phyloP scores from a whole-genome alignment of 2,888 invertebrate genomes.

The Lasioglossum oenotherae region DNA sequence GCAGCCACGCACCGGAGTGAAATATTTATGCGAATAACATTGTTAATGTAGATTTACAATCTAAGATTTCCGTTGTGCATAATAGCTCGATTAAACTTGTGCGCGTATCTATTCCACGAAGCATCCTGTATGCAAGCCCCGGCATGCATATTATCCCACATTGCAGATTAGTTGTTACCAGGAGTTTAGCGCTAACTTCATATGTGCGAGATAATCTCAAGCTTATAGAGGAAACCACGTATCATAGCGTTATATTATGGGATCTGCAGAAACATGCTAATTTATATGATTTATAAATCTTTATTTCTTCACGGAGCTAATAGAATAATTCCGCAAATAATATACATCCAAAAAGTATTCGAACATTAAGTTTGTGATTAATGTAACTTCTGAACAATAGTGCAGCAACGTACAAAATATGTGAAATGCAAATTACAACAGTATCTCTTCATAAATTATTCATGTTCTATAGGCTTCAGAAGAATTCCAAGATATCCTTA shows the following conservation, averaged over 20 bases:
- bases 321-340: neutral
- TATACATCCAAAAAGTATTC: neutral
- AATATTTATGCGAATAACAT: conserved; percentile 13
- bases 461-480: too few species aligned
- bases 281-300: conserved; percentile 20
- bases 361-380: neutral
- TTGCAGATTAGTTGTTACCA: conserved; percentile 59
- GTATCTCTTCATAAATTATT: too few species aligned
- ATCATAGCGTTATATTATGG: conserved; percentile 32
- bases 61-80: neutral
- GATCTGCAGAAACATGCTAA: conserved; percentile 19
- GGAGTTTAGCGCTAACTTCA: conserved; percentile 55
- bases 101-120: conserved; percentile 41
- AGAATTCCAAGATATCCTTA: too few species aligned
- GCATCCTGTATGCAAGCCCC: conserved; percentile 42
- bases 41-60: conserved; percentile 7
- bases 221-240: conserved; percentile 50
- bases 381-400: too few species aligned
- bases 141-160: conserved; percentile 47
- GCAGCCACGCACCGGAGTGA: neutral
- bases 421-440: neutral
- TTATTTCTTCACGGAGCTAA: neutral
- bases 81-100: conserved; percentile 28
- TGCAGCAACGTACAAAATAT: neutral
- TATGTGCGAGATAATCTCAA: conserved; percentile 54